These are phyloP conservation scores for Ctenomys sociabilis DNA, from an alignment of 2,113 vertebrate species.

Conservation along the genomic window DNA sequence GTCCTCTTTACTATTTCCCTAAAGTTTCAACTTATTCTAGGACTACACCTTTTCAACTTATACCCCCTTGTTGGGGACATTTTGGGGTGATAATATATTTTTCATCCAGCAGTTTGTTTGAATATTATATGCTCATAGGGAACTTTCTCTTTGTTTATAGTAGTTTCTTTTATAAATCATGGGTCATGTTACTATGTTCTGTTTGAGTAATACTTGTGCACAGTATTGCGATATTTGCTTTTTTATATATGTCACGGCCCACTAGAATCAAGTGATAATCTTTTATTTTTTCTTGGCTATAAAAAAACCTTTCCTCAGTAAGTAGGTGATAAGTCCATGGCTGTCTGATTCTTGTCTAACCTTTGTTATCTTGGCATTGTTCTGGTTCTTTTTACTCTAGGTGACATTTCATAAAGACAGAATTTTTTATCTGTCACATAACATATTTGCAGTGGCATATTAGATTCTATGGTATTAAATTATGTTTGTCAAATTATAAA, in stretches of 20 bases:
- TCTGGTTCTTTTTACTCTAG: not conserved
- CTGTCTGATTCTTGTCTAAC: not conserved
- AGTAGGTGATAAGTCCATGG: not conserved
- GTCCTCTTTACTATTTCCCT: not conserved
- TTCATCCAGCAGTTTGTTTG: not conserved
- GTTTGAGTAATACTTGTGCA: not conserved
- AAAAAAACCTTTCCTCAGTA: not conserved
- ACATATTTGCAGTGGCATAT: not conserved
- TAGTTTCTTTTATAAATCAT: not conserved
- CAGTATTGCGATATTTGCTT: not conserved
- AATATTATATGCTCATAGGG: not conserved
- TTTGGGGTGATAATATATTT: not conserved
- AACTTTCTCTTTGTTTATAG: not conserved
- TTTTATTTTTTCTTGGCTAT: not conserved
- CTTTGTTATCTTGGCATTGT: not conserved
- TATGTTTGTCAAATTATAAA: conserved; percentile 22
- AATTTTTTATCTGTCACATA: not conserved
- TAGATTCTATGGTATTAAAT: not conserved
- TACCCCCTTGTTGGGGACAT: not conserved
- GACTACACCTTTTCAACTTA: not conserved
- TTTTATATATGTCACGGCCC: not conserved
- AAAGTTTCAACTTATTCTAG: not conserved
- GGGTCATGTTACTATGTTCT: not conserved
- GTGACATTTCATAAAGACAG: not conserved
- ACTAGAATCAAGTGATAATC: not conserved